Conservation (phyloP, 2,797 vertebrate species). For the Bucorvus abyssinicus region DNA sequence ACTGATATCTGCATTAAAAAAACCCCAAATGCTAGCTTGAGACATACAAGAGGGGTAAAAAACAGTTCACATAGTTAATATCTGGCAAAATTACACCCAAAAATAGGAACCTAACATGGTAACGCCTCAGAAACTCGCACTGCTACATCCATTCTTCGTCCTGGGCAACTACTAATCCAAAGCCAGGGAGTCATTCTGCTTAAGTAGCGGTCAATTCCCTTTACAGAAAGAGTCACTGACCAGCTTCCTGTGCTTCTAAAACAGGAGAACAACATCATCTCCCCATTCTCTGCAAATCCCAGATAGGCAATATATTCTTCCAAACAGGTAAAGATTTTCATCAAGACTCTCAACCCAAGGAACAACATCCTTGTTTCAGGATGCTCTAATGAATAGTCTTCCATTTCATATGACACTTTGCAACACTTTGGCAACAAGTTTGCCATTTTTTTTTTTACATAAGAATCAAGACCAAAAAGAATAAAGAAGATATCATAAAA, state of each 20-base stretch:
- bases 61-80: neutral
- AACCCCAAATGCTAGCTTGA: neutral
- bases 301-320: neutral
- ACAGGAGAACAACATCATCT: neutral
- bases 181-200: neutral
- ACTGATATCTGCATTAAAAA: neutral
- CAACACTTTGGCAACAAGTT: no score
- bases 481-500: neutral
- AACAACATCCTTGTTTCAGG: neutral
- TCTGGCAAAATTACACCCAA: neutral
- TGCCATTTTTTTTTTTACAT: neutral
- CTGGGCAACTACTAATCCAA: neutral
- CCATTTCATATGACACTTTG: neutral
- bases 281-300: neutral
- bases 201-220: neutral
- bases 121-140: neutral
- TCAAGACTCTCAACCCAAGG: neutral
- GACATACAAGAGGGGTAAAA: neutral
- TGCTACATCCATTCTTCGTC: neutral
- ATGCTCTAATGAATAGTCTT: neutral
- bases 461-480: neutral
- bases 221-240: neutral
- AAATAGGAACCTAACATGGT: neutral
- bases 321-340: neutral
- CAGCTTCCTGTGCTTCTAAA: neutral